Conservation (phyloP, 1,140 invertebrate genomes). For the Eciton burchellii region DNA sequence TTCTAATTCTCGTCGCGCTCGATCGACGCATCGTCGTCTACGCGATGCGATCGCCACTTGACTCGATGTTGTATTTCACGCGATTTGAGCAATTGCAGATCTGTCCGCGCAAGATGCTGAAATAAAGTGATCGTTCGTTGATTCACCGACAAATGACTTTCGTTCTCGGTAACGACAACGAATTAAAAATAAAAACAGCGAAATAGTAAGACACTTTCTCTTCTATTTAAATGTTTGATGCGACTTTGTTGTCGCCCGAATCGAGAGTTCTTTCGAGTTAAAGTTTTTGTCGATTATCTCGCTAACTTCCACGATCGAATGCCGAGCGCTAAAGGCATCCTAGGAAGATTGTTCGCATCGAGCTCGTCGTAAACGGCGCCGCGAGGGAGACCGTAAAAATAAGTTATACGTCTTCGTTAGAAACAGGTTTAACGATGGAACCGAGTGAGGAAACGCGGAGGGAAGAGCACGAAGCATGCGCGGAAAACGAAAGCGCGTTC, state of each 20-base stretch:
- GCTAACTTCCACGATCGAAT: not conserved
- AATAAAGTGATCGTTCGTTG: too few relatives aligned
- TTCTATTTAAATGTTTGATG: not conserved
- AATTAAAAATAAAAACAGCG: too few relatives aligned
- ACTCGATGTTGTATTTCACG: not conserved
- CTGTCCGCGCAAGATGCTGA: too few relatives aligned
- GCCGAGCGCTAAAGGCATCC: not conserved
- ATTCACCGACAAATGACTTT: too few relatives aligned
- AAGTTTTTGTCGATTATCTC: not conserved
- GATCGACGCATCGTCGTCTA: not conserved
- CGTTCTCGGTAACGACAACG: too few relatives aligned
- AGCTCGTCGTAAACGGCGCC: slow-evolving; percentile 23
- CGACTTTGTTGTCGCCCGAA: not conserved
- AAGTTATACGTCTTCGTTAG: slow-evolving; percentile 39
- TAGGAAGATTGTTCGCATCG: slow-evolving; percentile 31
- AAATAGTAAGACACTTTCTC: too few relatives aligned
- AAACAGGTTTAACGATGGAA: slow-evolving; percentile 30
- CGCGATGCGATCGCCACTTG: not conserved
- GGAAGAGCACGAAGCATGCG: slow-evolving; percentile 33
- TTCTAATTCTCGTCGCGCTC: not conserved
- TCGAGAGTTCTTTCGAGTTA: not conserved
- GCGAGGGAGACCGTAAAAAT: slow-evolving; percentile 44
- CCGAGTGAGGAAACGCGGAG: not conserved
- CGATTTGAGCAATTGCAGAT: too few relatives aligned
- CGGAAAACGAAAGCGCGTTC: slow-evolving; percentile 40